Evolutionary conservation across 1,140 invertebrate genomes (phyloP).

Genomic region (Zaprionus capensis): DNA sequence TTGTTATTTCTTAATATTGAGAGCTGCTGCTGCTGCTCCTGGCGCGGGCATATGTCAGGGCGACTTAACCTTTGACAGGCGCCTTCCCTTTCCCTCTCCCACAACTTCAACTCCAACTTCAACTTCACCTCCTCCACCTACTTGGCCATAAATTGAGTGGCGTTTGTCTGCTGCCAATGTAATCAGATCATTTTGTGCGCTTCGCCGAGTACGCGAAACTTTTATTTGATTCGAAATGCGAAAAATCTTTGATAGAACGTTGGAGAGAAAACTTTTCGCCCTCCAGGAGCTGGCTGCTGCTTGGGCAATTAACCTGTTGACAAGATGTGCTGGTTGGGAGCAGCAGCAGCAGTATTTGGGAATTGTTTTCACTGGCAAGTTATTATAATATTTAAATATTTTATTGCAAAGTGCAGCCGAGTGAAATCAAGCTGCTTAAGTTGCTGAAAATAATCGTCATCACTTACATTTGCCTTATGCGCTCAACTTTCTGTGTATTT

Average conservation of each 20-base stretch:
- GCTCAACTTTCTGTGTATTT: background rate
- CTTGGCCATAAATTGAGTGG: conserved; percentile 49
- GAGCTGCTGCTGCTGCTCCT: conserved; percentile 27
- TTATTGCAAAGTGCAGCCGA: background rate
- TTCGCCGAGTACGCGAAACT: conserved; percentile 37
- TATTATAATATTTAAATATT: conserved; percentile 4
- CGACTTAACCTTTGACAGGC: conserved; percentile 52
- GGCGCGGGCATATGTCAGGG: conserved; percentile 34
- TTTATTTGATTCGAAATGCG: conserved; percentile 39
- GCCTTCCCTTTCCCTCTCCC: background rate
- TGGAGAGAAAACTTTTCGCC: conserved; percentile 4
- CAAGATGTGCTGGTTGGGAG: background rate
- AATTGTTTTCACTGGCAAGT: background rate
- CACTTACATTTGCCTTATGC: background rate
- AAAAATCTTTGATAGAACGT: conserved; percentile 39
- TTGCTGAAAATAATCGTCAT: conserved; percentile 1
- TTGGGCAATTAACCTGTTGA: conserved; percentile 36
- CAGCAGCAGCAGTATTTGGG: background rate
- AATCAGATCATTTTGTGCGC: conserved; percentile 51
- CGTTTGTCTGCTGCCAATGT: conserved; percentile 42
- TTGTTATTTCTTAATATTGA: conserved; percentile 82
- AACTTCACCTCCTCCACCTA: background rate
- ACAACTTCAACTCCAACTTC: background rate
- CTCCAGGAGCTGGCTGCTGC: background rate
- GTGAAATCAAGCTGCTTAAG: background rate